Evolutionary conservation across 2,113 vertebrate genomes (phyloP), one percentile per base, ranked within the genome.

Genomic region (Parus major): DNA sequence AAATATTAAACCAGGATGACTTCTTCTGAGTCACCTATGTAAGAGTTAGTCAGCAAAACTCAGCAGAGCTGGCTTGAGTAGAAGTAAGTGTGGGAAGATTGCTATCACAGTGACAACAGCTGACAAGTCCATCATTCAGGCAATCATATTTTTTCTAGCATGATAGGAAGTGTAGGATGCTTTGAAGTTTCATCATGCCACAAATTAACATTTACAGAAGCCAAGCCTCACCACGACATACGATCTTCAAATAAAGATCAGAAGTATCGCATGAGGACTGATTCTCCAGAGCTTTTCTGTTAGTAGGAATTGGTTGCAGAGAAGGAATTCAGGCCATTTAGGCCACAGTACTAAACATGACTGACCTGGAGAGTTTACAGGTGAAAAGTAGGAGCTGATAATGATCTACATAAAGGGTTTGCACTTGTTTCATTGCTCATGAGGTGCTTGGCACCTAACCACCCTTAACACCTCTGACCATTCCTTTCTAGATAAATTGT

Each of bases 41-140:
- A 89, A 87, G 47, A 78, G 50, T 64, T 89, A 94, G 64, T 84
- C 81, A 94, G 77, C 90, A 84, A 75, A 84, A 91, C 56, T 82
- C 56, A 84, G 73, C 69, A 89, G 73, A 82, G 69, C 22, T 80
- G 47, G 29, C 56, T 87, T 55, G 49, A 92, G 49, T 21, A 70
- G 81, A 80, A 83, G 21, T 29, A 66, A 44, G 42, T 82, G 84
- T 88, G 57, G 60, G 81, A 91, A 88, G 39, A 22, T 23, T 55
- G 31, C 21, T 65, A 1, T 15, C 68, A 46, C 23, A 63, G 50
- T 66, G 64, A 96, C 83, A 71, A 66, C 42, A 91, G 24, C 76
- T 82, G 56, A 91, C 44, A 86, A 73, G 82, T 68, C 60, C 52
- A 60, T 84, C 77, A 82, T 21, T 79, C n/a, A 84, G 33, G 18